A percentile compares a stretch with the other conserved stretches of the same genome.
Conservation (phyloP, 2,797 vertebrate genomes). For the Tiaroga cobitis region DNA sequence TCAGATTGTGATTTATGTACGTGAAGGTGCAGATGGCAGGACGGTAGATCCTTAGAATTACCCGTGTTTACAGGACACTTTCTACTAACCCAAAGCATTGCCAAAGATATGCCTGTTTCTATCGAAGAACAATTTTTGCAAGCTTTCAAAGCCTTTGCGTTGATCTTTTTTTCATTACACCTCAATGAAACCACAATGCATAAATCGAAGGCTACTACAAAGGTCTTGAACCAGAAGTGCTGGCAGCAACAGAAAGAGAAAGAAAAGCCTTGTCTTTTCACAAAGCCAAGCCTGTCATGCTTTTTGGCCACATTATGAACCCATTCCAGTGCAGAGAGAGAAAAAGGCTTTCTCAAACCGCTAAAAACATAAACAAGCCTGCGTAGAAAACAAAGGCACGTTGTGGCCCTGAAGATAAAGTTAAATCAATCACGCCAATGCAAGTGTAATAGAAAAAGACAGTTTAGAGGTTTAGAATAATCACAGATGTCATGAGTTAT, state of each 20-base stretch:
- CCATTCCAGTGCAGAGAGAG: neutral
- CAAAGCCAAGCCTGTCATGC: slow-evolving; percentile 37
- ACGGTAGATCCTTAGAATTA: slow-evolving; percentile 59
- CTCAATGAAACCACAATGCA: slow-evolving; percentile 71
- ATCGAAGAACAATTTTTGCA: slow-evolving; percentile 64
- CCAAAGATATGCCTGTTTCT: slow-evolving; percentile 63
- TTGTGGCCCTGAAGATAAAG: slow-evolving; percentile 72
- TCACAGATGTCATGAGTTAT: slow-evolving; percentile 72
- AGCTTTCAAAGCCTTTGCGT: slow-evolving; percentile 50
- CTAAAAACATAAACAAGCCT: slow-evolving; percentile 74
- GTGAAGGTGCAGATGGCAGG: slow-evolving; percentile 64
- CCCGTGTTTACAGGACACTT: slow-evolving; percentile 69
- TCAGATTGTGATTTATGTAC: slow-evolving; percentile 61
- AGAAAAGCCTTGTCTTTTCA: slow-evolving; percentile 34
- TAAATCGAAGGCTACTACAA: slow-evolving; percentile 61
- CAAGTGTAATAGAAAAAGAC: slow-evolving; percentile 71
- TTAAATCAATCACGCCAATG: slow-evolving; percentile 72
- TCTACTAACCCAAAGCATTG: slow-evolving; percentile 60
- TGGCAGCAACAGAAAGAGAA: slow-evolving; percentile 54
- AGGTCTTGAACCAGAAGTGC: slow-evolving; percentile 68
- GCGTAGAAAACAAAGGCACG: slow-evolving; percentile 53
- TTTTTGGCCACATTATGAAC: slow-evolving; percentile 35
- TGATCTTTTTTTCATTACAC: slow-evolving; percentile 50
- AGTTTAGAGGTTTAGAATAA: slow-evolving; percentile 78
- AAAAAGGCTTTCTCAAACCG: slow-evolving; percentile 53